Conservation (phyloP, 2,888 invertebrate genomes). For the Ormyrus rosae region DNA sequence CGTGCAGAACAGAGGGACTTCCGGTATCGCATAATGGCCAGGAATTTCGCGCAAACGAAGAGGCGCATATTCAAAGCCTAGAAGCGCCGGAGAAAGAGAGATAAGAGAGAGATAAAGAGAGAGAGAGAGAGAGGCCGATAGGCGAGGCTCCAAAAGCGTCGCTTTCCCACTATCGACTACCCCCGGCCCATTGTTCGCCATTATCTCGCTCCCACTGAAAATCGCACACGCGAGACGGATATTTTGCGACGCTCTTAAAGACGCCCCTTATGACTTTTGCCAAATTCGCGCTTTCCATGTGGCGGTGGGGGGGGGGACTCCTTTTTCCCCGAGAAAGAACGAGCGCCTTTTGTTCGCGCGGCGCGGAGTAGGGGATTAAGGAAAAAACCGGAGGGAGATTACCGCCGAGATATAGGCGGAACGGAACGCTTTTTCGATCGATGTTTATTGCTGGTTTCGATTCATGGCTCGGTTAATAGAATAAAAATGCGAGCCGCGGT, state of each 20-base stretch:
- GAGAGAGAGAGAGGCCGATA: conserved; percentile 26
- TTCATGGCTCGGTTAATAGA: no score
- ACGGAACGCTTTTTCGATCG: no score
- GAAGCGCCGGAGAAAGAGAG: background rate
- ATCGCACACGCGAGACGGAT: conserved; percentile 37
- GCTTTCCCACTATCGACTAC: conserved; percentile 32
- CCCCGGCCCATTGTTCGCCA: conserved; percentile 43
- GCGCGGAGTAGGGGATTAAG: no score
- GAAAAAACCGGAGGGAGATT: no score
- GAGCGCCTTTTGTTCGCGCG: no score
- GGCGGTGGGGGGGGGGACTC: no score
- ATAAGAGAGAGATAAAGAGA: conserved; percentile 2
- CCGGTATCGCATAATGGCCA: conserved; percentile 27
- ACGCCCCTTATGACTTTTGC: conserved; percentile 6
- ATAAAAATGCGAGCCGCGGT: no score
- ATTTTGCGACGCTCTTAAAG: conserved; percentile 19
- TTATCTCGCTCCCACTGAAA: conserved; percentile 39
- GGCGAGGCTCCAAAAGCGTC: conserved; percentile 48
- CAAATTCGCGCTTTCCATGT: conserved; percentile 14
- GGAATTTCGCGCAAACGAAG: conserved; percentile 20
- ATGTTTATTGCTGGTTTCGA: no score
- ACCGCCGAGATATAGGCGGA: no score
- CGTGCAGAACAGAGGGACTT: background rate
- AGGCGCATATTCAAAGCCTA: conserved; percentile 32
- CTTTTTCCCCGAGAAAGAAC: no score